phyloP scores from a whole-genome alignment of 2,888 invertebrate species.

The Acleris cristana region DNA sequence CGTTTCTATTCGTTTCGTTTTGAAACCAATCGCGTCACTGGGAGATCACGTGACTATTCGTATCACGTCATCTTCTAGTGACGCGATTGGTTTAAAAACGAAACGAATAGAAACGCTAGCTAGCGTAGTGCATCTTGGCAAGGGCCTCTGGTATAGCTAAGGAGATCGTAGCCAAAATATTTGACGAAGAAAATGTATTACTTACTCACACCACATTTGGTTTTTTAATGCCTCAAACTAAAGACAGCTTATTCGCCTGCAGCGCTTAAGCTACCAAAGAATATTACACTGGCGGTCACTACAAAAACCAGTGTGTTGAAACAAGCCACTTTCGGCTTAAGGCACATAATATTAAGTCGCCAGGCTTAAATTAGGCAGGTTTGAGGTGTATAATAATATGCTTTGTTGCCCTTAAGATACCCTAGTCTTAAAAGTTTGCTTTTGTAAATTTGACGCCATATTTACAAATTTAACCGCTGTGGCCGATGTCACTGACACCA shows the following conservation, averaged over 20 bases:
- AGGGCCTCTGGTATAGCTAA: too few species aligned
- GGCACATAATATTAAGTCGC: constrained; percentile 24
- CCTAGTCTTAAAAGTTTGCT: constrained; percentile 76
- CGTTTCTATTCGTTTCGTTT: too few species aligned
- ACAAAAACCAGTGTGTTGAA: constrained; percentile 2
- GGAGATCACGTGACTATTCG: too few species aligned
- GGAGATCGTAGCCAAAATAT: too few species aligned
- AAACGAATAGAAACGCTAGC: too few species aligned
- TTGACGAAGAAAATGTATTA: too few species aligned
- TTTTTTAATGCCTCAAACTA: constrained; percentile 26
- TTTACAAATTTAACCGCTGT: constrained; percentile 38
- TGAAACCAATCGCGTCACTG: too few species aligned
- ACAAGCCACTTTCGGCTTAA: constrained; percentile 19
- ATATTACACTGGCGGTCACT: constrained; percentile 13
- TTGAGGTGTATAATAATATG: constrained; percentile 35
- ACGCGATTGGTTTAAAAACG: too few species aligned
- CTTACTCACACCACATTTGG: too few species aligned
- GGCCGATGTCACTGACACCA: constrained; percentile 31
- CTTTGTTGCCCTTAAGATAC: constrained; percentile 51
- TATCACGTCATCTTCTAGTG: too few species aligned
- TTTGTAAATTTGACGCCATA: constrained; percentile 66
- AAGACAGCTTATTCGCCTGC: constrained; percentile 6
- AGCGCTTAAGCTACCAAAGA: constrained; percentile 21
- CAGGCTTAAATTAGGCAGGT: constrained; percentile 32
- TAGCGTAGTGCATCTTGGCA: too few species aligned